Conservation (phyloP, 2,113 vertebrate species). For the Oncorhynchus gorbuscha region DNA sequence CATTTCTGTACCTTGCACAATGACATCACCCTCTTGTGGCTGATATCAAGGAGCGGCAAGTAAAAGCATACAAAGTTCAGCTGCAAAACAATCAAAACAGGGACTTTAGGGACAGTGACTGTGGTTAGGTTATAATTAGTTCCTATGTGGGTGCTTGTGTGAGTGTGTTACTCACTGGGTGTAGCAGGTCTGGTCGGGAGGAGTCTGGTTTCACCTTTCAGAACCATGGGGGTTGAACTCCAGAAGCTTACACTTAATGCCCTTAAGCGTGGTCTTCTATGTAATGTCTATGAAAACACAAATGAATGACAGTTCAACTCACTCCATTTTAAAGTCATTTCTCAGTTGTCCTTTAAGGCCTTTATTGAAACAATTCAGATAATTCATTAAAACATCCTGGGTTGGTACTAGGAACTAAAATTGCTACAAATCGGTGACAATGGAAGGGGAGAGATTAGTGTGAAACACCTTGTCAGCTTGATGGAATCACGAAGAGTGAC, state of each 20-base stretch:
- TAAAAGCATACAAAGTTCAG: slow-evolving; percentile 96
- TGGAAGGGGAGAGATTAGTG: neutral
- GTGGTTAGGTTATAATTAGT: neutral
- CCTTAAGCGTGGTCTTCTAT: slow-evolving; percentile 86
- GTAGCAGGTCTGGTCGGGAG: slow-evolving; percentile 87
- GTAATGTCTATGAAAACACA: slow-evolving; percentile 78
- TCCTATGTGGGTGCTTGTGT: neutral
- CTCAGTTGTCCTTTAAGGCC: neutral
- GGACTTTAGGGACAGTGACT: neutral
- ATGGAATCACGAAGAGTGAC: slow-evolving; percentile 85
- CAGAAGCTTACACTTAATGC: slow-evolving; percentile 86
- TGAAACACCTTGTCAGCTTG: slow-evolving; percentile 76
- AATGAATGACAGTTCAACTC: neutral
- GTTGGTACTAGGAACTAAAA: neutral
- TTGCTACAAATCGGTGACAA: neutral
- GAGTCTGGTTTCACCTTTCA: slow-evolving; percentile 88
- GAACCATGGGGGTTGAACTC: slow-evolving; percentile 93
- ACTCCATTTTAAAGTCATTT: too few relatives aligned
- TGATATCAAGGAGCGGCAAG: slow-evolving; percentile 84
- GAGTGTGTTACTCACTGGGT: slow-evolving; percentile 82
- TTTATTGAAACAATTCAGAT: neutral
- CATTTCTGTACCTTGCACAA: slow-evolving; percentile 85
- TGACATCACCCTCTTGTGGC: slow-evolving; percentile 87
- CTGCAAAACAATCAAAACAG: slow-evolving; percentile 68
- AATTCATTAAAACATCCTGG: neutral